A percentile compares a stretch with the other conserved stretches of the same genome.
Evolutionary conservation across 2,797 vertebrate genomes (phyloP).

Genomic region (Aeoliscus strigatus): DNA sequence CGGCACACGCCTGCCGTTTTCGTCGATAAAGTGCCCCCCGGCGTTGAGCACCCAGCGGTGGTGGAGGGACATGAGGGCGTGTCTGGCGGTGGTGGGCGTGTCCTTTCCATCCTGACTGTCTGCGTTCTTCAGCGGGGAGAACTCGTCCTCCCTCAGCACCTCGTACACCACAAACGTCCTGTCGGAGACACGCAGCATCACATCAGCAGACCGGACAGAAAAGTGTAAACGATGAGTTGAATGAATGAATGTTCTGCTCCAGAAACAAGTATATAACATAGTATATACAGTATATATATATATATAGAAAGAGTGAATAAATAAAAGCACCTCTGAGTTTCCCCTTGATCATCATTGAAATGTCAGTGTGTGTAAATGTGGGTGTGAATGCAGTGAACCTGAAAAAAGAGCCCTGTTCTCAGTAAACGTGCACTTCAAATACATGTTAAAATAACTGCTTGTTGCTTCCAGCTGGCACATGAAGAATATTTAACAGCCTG

Average conservation of each 20-base stretch:
- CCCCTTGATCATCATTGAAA: too few species aligned
- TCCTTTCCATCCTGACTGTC: constrained; percentile 96
- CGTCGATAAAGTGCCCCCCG: constrained; percentile 91
- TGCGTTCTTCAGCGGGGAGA: constrained; percentile 93
- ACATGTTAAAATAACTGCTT: not conserved
- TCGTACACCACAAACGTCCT: constrained; percentile 94
- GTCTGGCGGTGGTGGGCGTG: constrained; percentile 90
- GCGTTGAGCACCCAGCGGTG: constrained; percentile 97
- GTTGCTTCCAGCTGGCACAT: not conserved
- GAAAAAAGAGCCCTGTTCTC: not conserved
- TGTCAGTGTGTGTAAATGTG: too few species aligned
- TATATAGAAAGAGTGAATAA: too few species aligned
- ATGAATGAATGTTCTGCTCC: too few species aligned
- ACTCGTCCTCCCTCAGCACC: constrained; percentile 93
- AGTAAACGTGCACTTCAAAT: too few species aligned
- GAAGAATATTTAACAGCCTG: not conserved
- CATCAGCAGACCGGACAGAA: not conserved
- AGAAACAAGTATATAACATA: too few species aligned
- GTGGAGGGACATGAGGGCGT: constrained; percentile 90
- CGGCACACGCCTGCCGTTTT: constrained; percentile 86
- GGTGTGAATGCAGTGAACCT: too few species aligned
- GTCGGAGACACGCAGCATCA: constrained; percentile 11
- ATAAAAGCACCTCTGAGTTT: too few species aligned
- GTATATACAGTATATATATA: too few species aligned
- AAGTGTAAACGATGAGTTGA: too few species aligned